A percentile compares a stretch with the other conserved stretches of the same genome.
phyloP scores from a whole-genome alignment of 1,140 invertebrate species.

The Whitmania pigra region DNA sequence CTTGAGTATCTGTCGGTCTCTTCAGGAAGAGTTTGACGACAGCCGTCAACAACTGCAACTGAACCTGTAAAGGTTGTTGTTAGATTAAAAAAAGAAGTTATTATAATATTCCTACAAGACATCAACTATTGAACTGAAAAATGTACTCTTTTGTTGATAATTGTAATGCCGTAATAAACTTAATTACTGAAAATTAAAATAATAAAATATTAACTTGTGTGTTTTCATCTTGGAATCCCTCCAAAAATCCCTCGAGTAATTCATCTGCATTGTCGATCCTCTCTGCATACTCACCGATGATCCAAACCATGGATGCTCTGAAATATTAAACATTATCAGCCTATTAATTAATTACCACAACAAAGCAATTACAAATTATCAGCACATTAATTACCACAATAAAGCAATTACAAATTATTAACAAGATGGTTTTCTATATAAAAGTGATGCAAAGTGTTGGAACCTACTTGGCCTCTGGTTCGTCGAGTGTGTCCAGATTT shows the following conservation, averaged over 20 bases:
- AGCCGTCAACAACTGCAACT: constrained; percentile 87
- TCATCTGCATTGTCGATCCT: constrained; percentile 99
- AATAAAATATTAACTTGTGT: constrained; percentile 53
- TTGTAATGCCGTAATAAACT: too few relatives aligned
- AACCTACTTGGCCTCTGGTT: constrained; percentile 68
- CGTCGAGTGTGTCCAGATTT: constrained; percentile 95
- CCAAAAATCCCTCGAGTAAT: constrained; percentile 89
- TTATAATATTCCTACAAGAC: too few relatives aligned
- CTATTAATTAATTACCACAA: neutral
- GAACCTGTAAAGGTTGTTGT: constrained; percentile 49
- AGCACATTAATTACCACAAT: neutral
- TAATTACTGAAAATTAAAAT: too few relatives aligned
- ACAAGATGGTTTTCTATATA: neutral
- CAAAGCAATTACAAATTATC: neutral
- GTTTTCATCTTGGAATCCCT: constrained; percentile 99
- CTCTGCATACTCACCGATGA: constrained; percentile 95
- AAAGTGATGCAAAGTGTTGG: neutral
- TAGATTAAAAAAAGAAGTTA: too few relatives aligned
- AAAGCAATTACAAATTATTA: neutral
- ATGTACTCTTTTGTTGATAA: too few relatives aligned
- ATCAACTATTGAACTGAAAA: too few relatives aligned
- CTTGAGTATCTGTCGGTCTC: constrained; percentile 92
- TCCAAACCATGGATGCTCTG: constrained; percentile 99
- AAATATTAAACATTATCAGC: neutral
- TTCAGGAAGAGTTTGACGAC: constrained; percentile 98